phyloP scores from a whole-genome alignment of 1,140 invertebrate species.

The Aculops lycopersici region DNA sequence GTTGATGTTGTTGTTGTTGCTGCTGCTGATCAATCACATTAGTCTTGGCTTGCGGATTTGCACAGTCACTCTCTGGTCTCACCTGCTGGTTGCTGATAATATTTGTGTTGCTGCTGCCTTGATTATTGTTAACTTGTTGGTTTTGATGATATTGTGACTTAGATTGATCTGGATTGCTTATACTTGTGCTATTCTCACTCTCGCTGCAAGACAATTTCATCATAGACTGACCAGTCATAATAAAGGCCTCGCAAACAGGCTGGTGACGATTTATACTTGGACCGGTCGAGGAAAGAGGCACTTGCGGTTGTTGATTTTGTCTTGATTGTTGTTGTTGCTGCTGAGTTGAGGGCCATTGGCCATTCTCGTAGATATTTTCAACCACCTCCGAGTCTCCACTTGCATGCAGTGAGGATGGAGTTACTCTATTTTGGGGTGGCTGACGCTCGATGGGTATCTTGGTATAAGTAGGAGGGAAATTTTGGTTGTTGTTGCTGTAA shows the following conservation, averaged over 20 bases:
- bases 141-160: not conserved
- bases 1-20: not conserved
- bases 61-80: not conserved
- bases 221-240: not conserved
- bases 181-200: not conserved
- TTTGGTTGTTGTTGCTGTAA: not conserved
- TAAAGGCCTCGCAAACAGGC: not conserved
- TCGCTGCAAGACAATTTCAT: not conserved
- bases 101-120: not conserved
- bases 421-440: not conserved
- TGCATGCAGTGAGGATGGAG: not conserved
- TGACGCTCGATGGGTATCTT: not conserved
- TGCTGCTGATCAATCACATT: not conserved
- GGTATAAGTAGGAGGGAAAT: not conserved
- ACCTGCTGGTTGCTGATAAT: not conserved
- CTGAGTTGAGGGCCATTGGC: not conserved
- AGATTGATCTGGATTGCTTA: not conserved
- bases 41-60: not conserved
- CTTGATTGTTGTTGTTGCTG: not conserved
- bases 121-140: not conserved
- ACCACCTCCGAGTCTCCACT: not conserved
- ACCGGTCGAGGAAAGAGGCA: not conserved
- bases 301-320: not conserved
- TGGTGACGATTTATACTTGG: not conserved
- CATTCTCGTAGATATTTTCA: not conserved